Percentiles rank a stretch among this genome's conserved stretches.
phyloP scores from a whole-genome alignment of 1,140 invertebrate genomes.

The Drosophila kohkoa region DNA sequence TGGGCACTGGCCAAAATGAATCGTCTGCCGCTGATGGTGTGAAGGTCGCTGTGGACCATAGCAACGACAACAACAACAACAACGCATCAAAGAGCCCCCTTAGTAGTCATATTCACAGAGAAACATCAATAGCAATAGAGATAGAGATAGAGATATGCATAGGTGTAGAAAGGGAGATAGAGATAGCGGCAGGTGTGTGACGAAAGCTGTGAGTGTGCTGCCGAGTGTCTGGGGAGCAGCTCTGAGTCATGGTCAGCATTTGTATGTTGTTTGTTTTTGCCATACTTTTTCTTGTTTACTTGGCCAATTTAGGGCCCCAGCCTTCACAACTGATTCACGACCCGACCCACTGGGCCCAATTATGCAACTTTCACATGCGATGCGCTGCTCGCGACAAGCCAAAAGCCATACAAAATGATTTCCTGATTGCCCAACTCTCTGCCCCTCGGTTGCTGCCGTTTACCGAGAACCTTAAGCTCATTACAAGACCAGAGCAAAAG shows the following conservation, averaged over 20 bases:
- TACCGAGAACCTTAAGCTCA: constrained; percentile 59
- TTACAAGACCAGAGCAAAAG: constrained; percentile 40
- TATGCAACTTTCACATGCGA: constrained; percentile 59
- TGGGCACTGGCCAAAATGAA: constrained; percentile 10
- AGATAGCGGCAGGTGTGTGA: constrained; percentile 27
- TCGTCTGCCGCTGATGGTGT: constrained; percentile 18
- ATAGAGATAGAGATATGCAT: constrained; percentile 1
- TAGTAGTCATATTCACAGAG: neutral
- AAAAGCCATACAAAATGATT: constrained; percentile 74
- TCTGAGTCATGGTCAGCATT: constrained; percentile 36
- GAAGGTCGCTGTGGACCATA: constrained; percentile 30
- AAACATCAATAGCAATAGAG: neutral
- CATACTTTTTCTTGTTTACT: constrained; percentile 9
- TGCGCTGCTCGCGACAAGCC: neutral
- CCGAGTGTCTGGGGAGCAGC: neutral
- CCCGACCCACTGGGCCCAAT: constrained; percentile 30
- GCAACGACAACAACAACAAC: neutral
- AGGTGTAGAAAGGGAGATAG: neutral
- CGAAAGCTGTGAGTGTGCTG: constrained; percentile 20
- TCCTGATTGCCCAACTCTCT: constrained; percentile 44
- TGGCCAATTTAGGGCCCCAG: constrained; percentile 27
- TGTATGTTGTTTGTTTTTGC: constrained; percentile 20
- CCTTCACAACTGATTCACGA: constrained; percentile 29
- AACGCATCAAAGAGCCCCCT: neutral
- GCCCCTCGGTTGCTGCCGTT: neutral